phyloP scores from a whole-genome alignment of 2,113 vertebrate species.

The Misgurnus anguillicaudatus region DNA sequence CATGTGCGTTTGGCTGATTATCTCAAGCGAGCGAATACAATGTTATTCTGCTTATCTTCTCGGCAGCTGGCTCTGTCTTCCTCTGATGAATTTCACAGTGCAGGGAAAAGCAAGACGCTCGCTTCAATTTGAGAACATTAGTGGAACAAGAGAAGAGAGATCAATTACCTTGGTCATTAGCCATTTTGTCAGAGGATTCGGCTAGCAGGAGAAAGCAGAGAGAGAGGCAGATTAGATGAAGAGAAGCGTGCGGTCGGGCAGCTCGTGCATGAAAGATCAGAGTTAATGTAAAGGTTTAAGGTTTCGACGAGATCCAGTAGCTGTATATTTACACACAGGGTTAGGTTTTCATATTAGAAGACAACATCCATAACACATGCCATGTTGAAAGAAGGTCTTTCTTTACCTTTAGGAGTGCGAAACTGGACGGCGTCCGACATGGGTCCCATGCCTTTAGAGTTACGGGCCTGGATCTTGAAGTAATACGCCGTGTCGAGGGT shows the following conservation, averaged over 20 bases:
- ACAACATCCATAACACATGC: too few species aligned
- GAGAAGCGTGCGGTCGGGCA: slow-evolving; percentile 58
- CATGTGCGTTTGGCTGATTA: slow-evolving; percentile 18
- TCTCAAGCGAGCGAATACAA: slow-evolving; percentile 21
- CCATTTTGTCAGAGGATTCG: slow-evolving; percentile 99
- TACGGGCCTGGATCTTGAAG: slow-evolving; percentile 98
- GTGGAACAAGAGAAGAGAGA: slow-evolving; percentile 62
- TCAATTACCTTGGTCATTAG: slow-evolving; percentile 99
- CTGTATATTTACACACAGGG: background rate
- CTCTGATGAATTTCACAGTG: slow-evolving; percentile 28
- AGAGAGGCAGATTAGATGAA: slow-evolving; percentile 77
- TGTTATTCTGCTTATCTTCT: background rate
- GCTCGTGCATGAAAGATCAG: background rate
- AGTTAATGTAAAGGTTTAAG: slow-evolving; percentile 64
- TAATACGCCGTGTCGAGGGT: slow-evolving; percentile 96
- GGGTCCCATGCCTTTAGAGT: slow-evolving; percentile 98
- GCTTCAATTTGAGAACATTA: slow-evolving; percentile 30
- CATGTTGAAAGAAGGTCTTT: too few species aligned
- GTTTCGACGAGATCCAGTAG: slow-evolving; percentile 72
- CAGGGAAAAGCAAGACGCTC: slow-evolving; percentile 18
- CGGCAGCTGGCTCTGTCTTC: slow-evolving; percentile 31
- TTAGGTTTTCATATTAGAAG: too few species aligned
- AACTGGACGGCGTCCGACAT: slow-evolving; percentile 97
- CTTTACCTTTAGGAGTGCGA: slow-evolving; percentile 92
- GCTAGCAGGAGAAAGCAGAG: slow-evolving; percentile 86